Conservation (phyloP, 2,797 vertebrate genomes). For the Benthosema pterotum region DNA sequence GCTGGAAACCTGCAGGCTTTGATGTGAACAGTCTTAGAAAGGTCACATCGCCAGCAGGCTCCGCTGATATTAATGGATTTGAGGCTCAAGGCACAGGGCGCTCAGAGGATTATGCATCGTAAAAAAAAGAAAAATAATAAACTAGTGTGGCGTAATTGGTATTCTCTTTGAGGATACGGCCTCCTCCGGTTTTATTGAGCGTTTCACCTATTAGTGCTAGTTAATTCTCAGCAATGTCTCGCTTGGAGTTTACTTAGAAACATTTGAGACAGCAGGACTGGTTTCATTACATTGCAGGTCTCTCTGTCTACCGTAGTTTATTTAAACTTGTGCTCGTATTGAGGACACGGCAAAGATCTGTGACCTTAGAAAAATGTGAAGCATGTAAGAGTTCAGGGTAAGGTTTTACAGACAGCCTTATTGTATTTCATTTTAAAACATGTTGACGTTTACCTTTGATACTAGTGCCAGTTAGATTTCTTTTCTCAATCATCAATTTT, state of each 20-base stretch:
- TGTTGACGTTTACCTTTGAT: constrained; percentile 2
- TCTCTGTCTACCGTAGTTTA: not conserved
- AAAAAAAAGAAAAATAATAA: constrained; percentile 42
- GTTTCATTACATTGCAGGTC: constrained; percentile 4
- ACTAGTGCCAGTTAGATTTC: not conserved
- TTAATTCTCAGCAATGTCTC: constrained; percentile 35
- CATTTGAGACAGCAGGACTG: not conserved
- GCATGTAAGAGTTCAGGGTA: not conserved
- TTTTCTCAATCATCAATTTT: not conserved
- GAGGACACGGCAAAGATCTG: not conserved
- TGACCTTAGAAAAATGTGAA: not conserved
- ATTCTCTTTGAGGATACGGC: constrained; percentile 35
- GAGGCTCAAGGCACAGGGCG: constrained; percentile 42
- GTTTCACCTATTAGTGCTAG: constrained; percentile 36
- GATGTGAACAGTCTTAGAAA: constrained; percentile 58
- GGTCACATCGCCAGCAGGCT: constrained; percentile 43
- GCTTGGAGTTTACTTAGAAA: constrained; percentile 18
- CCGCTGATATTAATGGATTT: constrained; percentile 52
- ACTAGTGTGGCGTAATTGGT: constrained; percentile 46
- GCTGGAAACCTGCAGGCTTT: constrained; percentile 58
- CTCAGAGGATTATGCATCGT: constrained; percentile 49
- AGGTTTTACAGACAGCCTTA: not conserved
- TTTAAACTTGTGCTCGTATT: constrained; percentile 3
- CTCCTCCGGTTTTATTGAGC: constrained; percentile 37
- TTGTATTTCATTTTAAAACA: not conserved